phyloP scores from a whole-genome alignment of 1,140 invertebrate genomes.

The Drosophila carrolli region DNA sequence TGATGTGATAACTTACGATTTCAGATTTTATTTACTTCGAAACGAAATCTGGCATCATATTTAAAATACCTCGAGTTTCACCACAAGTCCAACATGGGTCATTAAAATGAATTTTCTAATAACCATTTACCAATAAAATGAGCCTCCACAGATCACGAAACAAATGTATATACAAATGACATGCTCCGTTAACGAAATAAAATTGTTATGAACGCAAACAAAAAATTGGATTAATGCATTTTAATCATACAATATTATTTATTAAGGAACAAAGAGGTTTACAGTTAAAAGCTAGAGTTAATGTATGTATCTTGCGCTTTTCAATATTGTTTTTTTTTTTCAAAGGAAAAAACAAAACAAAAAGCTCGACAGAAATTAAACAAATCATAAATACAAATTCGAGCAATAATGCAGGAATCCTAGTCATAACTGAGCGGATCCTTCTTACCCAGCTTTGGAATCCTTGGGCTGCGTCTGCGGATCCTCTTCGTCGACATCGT shows the following conservation, averaged over 20 bases:
- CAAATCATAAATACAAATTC: slow-evolving; percentile 57
- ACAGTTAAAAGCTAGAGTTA: slow-evolving; percentile 70
- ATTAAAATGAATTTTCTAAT: slow-evolving; percentile 16
- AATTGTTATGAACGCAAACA: slow-evolving; percentile 36
- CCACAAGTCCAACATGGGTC: slow-evolving; percentile 17
- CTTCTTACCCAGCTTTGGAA: slow-evolving; percentile 75
- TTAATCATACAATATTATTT: slow-evolving; percentile 70
- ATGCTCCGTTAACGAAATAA: slow-evolving; percentile 29
- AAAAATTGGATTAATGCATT: slow-evolving; percentile 64
- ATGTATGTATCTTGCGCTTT: slow-evolving; percentile 48
- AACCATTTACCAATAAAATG: slow-evolving; percentile 38
- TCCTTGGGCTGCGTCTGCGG: slow-evolving; percentile 54
- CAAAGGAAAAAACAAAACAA: slow-evolving; percentile 37
- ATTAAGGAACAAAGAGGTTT: slow-evolving; percentile 70
- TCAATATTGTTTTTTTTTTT: slow-evolving; percentile 11
- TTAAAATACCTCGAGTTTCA: not conserved
- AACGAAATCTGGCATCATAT: not conserved
- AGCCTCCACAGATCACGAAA: slow-evolving; percentile 16
- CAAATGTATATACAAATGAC: slow-evolving; percentile 45
- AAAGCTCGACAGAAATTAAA: slow-evolving; percentile 10
- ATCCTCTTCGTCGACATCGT: slow-evolving; percentile 60
- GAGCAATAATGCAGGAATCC: slow-evolving; percentile 60
- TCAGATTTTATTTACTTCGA: not conserved
- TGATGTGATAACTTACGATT: slow-evolving; percentile 20
- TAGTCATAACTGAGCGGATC: slow-evolving; percentile 39